Evolutionary conservation across 2,797 vertebrate species (phyloP), one percentile per base, ranked within the genome.

Genomic region (Lepus oiostolus): DNA sequence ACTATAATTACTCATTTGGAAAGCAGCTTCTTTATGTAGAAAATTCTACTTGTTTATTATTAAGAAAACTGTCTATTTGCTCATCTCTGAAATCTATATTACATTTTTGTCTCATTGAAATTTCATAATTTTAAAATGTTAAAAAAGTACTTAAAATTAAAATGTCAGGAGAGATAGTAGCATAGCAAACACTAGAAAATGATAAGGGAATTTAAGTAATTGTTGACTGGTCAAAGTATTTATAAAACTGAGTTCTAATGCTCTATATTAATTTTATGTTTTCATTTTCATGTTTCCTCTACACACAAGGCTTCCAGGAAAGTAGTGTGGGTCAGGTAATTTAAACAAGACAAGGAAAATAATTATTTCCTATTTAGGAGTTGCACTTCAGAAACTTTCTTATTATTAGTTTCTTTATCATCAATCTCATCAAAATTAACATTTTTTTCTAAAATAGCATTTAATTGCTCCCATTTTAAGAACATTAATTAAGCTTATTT

Each of bases 81-180:
- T 92, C 21, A 84, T 54, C 90, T 93, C 22, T 76, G 54, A 94
- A 94, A 95, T 60, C 11, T 9, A 63, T 70, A 19, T 76, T 54
- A 22, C 24, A 76, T 82, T 91, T 94, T 90, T 52, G 4, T 50
- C 5, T 94, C 22, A 84, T 50, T 94, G 91, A 90, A 91, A 93
- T 81, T 26, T 12, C 19, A 63, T 24, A 85, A 70, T 84, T 68
- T 91, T 22, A 91, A 91, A 91, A 88, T 85, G 21, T 26, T 87
- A 4, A 30, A 17, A 62, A 76, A 90, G 12, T 4, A 62, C 1
- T 9, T 14, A 38, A 95, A 95, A 94, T 85, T 14, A 38, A 95
- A 95, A 94, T 85, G 76, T 72, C 12, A 75, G 16, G n/a, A 93
- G 76, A 75, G 1, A 76, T 9, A 67, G 24, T n/a, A 88, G n/a